phyloP scores from a whole-genome alignment of 2,888 invertebrate genomes.

The Callinectes sapidus region DNA sequence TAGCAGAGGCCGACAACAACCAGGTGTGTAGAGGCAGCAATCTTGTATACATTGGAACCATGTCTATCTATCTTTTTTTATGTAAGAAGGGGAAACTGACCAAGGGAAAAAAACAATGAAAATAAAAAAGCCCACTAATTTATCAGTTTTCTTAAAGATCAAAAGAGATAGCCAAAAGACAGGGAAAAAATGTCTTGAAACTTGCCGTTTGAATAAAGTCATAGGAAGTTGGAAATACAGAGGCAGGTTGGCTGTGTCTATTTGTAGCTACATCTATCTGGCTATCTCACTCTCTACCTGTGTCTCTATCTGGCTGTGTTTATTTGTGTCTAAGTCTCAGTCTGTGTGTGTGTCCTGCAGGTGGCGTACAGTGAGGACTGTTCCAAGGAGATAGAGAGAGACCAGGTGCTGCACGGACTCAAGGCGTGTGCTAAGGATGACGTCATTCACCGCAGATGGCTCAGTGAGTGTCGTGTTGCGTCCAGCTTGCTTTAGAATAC shows the following conservation, averaged over 20 bases:
- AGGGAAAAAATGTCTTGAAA: no score
- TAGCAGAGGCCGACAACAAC: slow-evolving; percentile 87
- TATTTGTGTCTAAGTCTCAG: not conserved
- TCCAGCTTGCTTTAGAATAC: not conserved
- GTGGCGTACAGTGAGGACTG: slow-evolving; percentile 98
- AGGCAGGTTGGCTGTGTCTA: no score
- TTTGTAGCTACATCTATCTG: not conserved
- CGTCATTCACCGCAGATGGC: slow-evolving; percentile 94
- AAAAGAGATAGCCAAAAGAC: no score
- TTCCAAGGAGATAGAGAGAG: slow-evolving; percentile 81
- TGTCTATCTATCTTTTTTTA: not conserved
- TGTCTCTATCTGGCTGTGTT: not conserved
- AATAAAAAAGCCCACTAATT: no score
- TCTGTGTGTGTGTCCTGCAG: not conserved
- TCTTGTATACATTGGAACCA: not conserved
- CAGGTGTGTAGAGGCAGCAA: slow-evolving; percentile 14
- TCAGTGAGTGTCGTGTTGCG: slow-evolving; percentile 81
- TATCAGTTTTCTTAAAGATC: no score
- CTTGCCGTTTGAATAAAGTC: no score
- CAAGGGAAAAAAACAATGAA: no score
- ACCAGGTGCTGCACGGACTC: slow-evolving; percentile 88
- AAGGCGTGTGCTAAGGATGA: slow-evolving; percentile 93
- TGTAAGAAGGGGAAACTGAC: no score
- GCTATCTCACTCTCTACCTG: no score
- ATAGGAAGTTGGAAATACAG: no score